Evolutionary conservation across 2,797 vertebrate genomes (phyloP).

Genomic region (Peromyscus melanophrys): DNA sequence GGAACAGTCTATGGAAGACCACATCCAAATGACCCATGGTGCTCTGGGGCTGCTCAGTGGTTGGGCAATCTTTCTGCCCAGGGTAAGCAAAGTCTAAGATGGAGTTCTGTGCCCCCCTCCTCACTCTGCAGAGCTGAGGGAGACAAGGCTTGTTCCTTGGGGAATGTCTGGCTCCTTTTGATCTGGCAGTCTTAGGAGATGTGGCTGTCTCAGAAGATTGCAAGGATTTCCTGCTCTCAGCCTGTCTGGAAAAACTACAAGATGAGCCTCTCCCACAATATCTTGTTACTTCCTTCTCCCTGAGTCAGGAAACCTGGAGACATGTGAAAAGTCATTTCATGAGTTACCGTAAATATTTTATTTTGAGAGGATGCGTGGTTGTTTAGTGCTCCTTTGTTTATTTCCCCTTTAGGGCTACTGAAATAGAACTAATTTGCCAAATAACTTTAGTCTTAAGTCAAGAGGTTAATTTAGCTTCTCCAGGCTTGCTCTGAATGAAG

Average conservation of each 20-base stretch:
- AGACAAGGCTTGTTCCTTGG: constrained; percentile 63
- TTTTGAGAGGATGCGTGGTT: constrained; percentile 83
- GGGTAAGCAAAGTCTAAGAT: not conserved
- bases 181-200: constrained; percentile 78
- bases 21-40: constrained; percentile 6
- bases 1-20: not conserved
- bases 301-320: constrained; percentile 81
- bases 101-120: constrained; percentile 48
- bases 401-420: constrained; percentile 72
- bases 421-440: constrained; percentile 76
- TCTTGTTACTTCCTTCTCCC: constrained; percentile 80
- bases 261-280: constrained; percentile 77
- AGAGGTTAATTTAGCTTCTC: constrained; percentile 69
- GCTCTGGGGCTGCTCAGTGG: not conserved
- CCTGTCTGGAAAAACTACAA: constrained; percentile 79
- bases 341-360: constrained; percentile 84
- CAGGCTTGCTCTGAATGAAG: constrained; percentile 48
- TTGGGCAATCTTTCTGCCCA: constrained; percentile 47
- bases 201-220: constrained; percentile 78
- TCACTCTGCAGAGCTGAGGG: constrained; percentile 58
- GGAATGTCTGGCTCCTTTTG: constrained; percentile 83
- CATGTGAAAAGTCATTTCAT: constrained; percentile 78
- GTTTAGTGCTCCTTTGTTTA: constrained; percentile 83
- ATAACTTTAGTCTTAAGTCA: constrained; percentile 74
- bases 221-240: constrained; percentile 83